phyloP scores from a whole-genome alignment of 2,113 vertebrate species.

The Sinocyclocheilus anophthalmus region DNA sequence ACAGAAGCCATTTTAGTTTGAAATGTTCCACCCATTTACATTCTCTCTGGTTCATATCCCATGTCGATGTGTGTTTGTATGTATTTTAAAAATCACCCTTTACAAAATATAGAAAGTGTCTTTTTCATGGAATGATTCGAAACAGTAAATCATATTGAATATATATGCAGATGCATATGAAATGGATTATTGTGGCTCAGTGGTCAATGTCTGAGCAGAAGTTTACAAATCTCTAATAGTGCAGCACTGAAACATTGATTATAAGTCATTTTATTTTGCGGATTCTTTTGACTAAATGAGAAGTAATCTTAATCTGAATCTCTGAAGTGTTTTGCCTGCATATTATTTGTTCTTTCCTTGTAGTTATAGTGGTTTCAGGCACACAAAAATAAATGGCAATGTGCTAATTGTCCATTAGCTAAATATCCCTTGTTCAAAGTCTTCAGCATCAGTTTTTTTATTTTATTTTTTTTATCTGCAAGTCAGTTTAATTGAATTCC shows the following conservation, averaged over 20 bases:
- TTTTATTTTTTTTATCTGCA: background rate
- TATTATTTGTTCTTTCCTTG: background rate
- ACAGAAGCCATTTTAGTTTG: background rate
- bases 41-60: background rate
- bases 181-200: background rate
- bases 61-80: background rate
- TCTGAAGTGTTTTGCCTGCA: background rate
- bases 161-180: background rate
- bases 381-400: constrained; percentile 10
- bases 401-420: constrained; percentile 20
- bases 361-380: constrained; percentile 6
- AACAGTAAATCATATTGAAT: too few species aligned
- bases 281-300: background rate
- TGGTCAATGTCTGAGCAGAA: background rate
- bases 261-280: background rate
- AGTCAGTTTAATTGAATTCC: constrained; percentile 37
- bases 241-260: background rate
- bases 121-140: background rate
- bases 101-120: background rate
- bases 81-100: background rate
- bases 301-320: background rate
- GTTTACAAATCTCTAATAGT: background rate
- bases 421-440: constrained; percentile 19
- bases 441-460: constrained; percentile 6
- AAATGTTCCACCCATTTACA: background rate